A percentile compares a stretch with the other conserved stretches of the same genome.
phyloP scores from a whole-genome alignment of 2,888 invertebrate genomes.

The Coremacera marginata region DNA sequence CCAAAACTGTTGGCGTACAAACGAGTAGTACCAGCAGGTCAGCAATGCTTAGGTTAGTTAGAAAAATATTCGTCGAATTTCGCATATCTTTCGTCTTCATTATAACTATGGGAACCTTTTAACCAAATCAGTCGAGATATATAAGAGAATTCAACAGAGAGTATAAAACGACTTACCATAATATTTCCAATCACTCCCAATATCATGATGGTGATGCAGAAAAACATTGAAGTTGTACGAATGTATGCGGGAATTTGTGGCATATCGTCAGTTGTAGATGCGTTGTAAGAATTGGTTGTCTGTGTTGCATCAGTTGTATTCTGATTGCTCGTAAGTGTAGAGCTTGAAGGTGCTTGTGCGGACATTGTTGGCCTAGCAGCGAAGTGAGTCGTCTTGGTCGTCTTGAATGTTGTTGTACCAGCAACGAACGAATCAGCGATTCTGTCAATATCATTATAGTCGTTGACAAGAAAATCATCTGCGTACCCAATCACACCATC shows the following conservation, averaged over 20 bases:
- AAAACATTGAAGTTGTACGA: constrained; percentile 87
- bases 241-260: constrained; percentile 86
- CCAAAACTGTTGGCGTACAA: constrained; percentile 92
- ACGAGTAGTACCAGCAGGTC: constrained; percentile 91
- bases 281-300: not conserved
- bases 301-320: constrained; percentile 24
- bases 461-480: constrained; percentile 31
- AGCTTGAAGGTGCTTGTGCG: constrained; percentile 36
- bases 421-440: constrained; percentile 27
- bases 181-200: constrained; percentile 92
- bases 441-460: constrained; percentile 14
- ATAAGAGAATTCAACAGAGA: constrained; percentile 6
- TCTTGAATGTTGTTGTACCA: too few relatives aligned
- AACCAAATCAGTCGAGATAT: constrained; percentile 13
- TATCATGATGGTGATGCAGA: constrained; percentile 89
- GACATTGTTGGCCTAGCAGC: constrained; percentile 20
- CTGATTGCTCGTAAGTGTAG: constrained; percentile 5
- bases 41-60: constrained; percentile 93
- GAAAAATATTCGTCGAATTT: constrained; percentile 94
- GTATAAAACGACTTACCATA: constrained; percentile 73
- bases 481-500: constrained; percentile 32
- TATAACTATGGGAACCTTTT: constrained; percentile 85
- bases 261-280: constrained; percentile 48
- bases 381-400: not conserved
- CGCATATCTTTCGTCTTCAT: constrained; percentile 93